Evolutionary conservation across 2,113 vertebrate genomes (phyloP).

Genomic region (Neopipo cinnamomea): DNA sequence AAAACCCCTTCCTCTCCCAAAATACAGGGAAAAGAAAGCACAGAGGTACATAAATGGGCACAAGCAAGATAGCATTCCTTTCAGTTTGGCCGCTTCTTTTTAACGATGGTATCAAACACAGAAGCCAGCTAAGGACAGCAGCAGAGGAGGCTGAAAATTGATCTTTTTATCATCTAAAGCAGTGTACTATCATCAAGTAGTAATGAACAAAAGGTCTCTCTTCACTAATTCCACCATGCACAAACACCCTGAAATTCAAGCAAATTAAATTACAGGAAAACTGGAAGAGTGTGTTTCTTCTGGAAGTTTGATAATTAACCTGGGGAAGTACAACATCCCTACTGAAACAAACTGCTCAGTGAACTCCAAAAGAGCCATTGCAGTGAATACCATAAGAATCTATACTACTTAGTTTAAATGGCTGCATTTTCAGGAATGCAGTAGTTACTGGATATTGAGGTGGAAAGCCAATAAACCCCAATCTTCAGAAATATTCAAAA

Average conservation of each 20-base stretch:
- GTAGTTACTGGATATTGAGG: neutral
- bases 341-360: neutral
- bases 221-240: neutral
- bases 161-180: neutral
- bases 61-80: neutral
- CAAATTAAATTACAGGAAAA: neutral
- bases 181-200: neutral
- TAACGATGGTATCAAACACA: neutral
- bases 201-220: neutral
- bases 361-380: neutral
- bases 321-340: neutral
- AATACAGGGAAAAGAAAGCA: neutral
- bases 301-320: neutral
- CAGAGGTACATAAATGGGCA: neutral
- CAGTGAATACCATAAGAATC: neutral
- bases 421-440: neutral
- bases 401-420: neutral
- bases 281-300: neutral
- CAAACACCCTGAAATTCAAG: neutral
- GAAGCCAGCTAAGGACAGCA: neutral
- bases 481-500: neutral
- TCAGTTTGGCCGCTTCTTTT: neutral
- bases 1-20: accelerated
- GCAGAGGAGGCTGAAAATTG: neutral
- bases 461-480: neutral